Percentiles rank a stretch among this genome's conserved stretches.
These are phyloP conservation scores for Helicoverpa zea DNA, from an alignment of 1,140 invertebrate species.

Conservation along the genomic window DNA sequence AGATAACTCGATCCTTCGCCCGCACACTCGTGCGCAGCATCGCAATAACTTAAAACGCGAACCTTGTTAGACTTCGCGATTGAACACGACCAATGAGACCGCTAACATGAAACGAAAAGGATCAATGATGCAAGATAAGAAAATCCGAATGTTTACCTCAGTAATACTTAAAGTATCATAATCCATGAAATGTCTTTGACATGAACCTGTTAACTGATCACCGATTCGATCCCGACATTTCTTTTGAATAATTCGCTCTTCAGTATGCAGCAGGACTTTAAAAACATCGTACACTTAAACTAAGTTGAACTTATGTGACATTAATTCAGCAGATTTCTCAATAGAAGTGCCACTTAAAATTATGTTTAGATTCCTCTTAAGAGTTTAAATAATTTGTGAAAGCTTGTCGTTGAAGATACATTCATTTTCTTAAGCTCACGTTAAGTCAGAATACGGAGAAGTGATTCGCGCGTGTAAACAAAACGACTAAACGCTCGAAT, in stretches of 20 bases:
- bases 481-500: constrained; percentile 70
- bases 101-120: not conserved
- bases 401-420: constrained; percentile 46
- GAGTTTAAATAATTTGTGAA: constrained; percentile 29
- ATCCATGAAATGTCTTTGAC: not conserved
- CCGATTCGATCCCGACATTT: not conserved
- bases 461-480: constrained; percentile 80
- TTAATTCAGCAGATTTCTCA: constrained; percentile 8
- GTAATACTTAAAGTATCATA: constrained; percentile 3
- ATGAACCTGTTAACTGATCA: not conserved
- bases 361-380: constrained; percentile 17
- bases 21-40: constrained; percentile 52
- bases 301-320: constrained; percentile 10
- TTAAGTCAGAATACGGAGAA: constrained; percentile 63
- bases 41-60: constrained; percentile 67
- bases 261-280: constrained; percentile 34
- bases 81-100: not conserved
- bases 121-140: constrained; percentile 4
- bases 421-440: constrained; percentile 54
- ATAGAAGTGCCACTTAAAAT: constrained; percentile 10
- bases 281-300: constrained; percentile 34
- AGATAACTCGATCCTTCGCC: constrained; percentile 60
- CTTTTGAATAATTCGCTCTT: constrained; percentile 40
- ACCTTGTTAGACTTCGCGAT: constrained; percentile 53
- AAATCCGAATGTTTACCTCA: constrained; percentile 25